Evolutionary conservation across 2,888 invertebrate genomes (phyloP), one percentile per base, ranked within the genome.

Genomic region (Macrosiphum euphorbiae): DNA sequence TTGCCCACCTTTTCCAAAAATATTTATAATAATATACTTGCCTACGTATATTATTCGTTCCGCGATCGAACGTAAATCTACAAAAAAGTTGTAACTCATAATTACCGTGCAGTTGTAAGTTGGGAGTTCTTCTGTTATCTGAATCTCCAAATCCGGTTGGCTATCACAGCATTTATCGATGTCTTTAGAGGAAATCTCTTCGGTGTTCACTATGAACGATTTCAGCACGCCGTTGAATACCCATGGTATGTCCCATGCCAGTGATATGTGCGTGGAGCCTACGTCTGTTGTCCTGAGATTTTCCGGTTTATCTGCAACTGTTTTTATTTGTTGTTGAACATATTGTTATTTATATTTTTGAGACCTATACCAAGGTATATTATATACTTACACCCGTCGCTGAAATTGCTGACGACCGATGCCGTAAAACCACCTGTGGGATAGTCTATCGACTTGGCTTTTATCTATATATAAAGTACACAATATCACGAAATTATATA

Each of bases 201-300:
- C 92, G 3, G 20, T 35, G 35, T 67, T 92, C 24, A 92, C 41
- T 24, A 92, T 92, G 16, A 92, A 92, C 35, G 92, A 92, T 50
- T 92, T 92, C 35, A 87, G 61, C 35, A 61, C 87, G 50, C 92
- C 87, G 61, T 92, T 92, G 35, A 87, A 50, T n/a, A 92, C 67
- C 92, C 86, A 50, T 8, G 92, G 92, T 13, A 92, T 92, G 92
- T 61, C 61, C 92, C 92, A 92, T 87, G 61, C 61, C 26, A 92
- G 7, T 8, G 87, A 26, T 11, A 92, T 61, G 35, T 92, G 11
- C 2, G 44, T 61, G 2, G 61, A 58, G 47, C 87, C 87, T 26
- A 92, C 61, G 7, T 50, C 8, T 0, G 35, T 61, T 8, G 61
- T 26, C 3, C 24, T 67, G 3, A 92, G 26, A 61, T 92, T 92